These are phyloP conservation scores for Psittacula derbiana DNA, from an alignment of 2,797 vertebrate genomes.

Conservation along the genomic window DNA sequence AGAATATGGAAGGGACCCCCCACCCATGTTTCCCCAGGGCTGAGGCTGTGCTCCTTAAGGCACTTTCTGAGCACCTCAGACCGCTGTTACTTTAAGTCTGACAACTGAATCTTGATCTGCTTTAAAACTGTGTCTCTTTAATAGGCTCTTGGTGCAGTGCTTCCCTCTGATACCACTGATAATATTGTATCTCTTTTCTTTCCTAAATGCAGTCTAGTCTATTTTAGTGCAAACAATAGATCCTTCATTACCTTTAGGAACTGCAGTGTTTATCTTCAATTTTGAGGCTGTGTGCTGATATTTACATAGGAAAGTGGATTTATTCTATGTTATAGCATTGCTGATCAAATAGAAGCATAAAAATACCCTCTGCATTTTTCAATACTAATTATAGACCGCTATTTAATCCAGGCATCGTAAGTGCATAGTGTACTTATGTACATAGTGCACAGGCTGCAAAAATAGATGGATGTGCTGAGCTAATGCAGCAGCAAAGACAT, in stretches of 20 bases:
- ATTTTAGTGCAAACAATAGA: constrained; percentile 1
- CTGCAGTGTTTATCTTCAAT: constrained; percentile 1
- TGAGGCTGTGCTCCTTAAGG: not conserved
- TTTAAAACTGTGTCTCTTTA: not conserved
- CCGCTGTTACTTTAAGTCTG: not conserved
- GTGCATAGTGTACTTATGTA: not conserved
- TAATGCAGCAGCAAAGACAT: constrained; percentile 55
- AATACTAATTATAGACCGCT: constrained; percentile 25
- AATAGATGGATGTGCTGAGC: constrained; percentile 41
- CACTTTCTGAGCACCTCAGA: not conserved
- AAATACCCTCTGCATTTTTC: constrained; percentile 5
- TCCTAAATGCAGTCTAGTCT: not conserved
- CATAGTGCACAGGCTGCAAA: constrained; percentile 11
- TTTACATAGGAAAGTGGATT: constrained; percentile 4
- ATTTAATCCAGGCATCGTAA: constrained; percentile 12
- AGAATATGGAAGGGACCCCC: not conserved
- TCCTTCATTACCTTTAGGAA: not conserved
- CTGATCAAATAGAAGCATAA: not conserved
- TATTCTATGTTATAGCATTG: not conserved
- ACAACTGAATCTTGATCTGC: not conserved
- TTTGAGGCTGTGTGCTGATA: not conserved
- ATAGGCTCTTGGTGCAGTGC: not conserved
- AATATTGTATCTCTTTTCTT: not conserved
- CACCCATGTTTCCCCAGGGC: rapidly evolving
- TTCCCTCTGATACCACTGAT: not conserved